Evolutionary conservation across 2,888 invertebrate species (phyloP), one percentile per base, ranked within the genome.

Genomic region (Palloptera scutellata): DNA sequence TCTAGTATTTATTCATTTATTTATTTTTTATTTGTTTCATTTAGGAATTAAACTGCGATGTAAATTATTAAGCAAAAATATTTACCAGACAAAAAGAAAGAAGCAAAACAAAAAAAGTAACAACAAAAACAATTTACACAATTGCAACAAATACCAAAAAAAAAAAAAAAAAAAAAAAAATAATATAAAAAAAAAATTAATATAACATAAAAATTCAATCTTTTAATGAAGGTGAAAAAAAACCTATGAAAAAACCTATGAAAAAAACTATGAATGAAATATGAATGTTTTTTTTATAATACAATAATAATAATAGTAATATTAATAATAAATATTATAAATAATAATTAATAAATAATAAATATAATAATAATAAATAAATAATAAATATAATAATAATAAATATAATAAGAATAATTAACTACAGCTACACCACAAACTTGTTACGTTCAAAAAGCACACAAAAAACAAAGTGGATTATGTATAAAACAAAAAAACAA

Each of bases 21-120:
- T 10, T n/a, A n/a, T n/a, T 59, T 42, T 43, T 53, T 17, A 42
- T 69, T 57, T 57, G 76, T 75, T 66, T 78, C 69, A 72, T 79
- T 73, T 78, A 83, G 83, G 83, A 79, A 79, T 74, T 81, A 82
- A 83, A 79, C 79, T 81, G 79, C 83, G 83, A 83, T 82, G 78
- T 83, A 81, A 76, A 79, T 77, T 77, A 73, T 78, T 82, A 78
- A 83, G 81, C 75, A 74, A 77, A 76, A 72, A 51, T 60, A 55
- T 42, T 62, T 69, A 69, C 64, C 71, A 67, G 69, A 66, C 57
- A 70, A 68, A 70, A 66, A 70, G 70, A 69, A 67, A 64, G 58
- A 70, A 71, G 61, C 52, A 69, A 66, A 53, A 61, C 67, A 4
- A 30, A 30, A 30, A 66, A 67, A 70, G 71, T 20, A 59, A 57